Base-by-base conservation (phyloP, 2,888 invertebrate species). In the Folsomia candida region DNA sequence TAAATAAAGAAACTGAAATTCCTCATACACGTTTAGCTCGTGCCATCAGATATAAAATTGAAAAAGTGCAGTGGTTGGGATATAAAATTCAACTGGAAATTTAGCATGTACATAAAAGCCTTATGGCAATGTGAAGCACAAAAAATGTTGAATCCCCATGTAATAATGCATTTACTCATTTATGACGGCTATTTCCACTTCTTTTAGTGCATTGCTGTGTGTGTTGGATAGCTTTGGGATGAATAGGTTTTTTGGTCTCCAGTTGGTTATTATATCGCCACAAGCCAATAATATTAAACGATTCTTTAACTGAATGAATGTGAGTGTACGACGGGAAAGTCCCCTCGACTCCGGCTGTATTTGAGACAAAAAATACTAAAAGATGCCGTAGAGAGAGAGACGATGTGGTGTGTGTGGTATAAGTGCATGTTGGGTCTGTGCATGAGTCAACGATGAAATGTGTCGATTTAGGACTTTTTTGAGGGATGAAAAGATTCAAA, bases 261-360 rank as follows among this genome's bases (percentile, higher is more conserved):
- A 26, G 20, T 65, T 57, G 65, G 65, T 65, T 65, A 14, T 65
- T 27, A 65, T 65, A 64, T 57, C 20, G 65, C 65, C 65, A 65
- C 65, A 65, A 65, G 65, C 65, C 65, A 65, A 65, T 65, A 54
- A 54, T 54, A 54, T 54, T 54, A 54, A 54, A 54, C 54, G 54
- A 54, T 54, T 54, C 54, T 54, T 54, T 54, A 54, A 54, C 54
- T 54, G 11, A 37, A 37, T 37, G 37, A 37, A 4, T 9, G 37
- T 4, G 37, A 37, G 4, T 37, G 37, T 37, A 37, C 37, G 37
- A 37, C 37, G 14, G 37, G 4, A 9, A 37, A 37, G 37, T 37
- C 37, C 37, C 37, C 14, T 37, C 37, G 37, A 37, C 37, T 37
- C 37, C 37, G 37, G 37, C 37, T 37, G 37, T 14, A 4, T 37